Evolutionary conservation across 2,797 vertebrate species (phyloP).

Genomic region (Galaxias olidus): DNA sequence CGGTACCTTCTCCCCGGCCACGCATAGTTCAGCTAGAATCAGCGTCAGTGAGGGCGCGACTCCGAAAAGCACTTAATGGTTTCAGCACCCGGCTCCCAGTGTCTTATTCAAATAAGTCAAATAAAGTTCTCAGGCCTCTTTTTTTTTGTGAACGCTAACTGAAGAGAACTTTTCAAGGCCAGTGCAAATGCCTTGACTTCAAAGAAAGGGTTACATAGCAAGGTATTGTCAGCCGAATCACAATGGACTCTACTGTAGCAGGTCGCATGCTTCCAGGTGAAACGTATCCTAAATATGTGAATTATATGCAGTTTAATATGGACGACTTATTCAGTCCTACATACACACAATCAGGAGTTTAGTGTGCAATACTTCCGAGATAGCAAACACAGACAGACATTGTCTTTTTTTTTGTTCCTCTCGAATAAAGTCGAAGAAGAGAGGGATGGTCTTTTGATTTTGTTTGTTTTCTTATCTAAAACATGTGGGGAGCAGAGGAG

Average conservation of each 20-base stretch:
- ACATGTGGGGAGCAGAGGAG: slow-evolving; percentile 33
- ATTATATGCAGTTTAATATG: too few relatives aligned
- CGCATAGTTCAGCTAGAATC: slow-evolving; percentile 59
- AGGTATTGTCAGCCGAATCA: slow-evolving; percentile 40
- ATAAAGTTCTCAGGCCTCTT: slow-evolving; percentile 56
- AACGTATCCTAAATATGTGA: background rate
- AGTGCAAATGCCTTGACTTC: slow-evolving; percentile 23
- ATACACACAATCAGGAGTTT: background rate
- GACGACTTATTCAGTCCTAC: background rate
- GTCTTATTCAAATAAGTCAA: slow-evolving; percentile 63
- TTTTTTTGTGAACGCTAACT: slow-evolving; percentile 35
- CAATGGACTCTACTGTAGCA: slow-evolving; percentile 17
- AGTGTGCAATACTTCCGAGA: too few relatives aligned
- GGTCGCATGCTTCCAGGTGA: slow-evolving; percentile 27
- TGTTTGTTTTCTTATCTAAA: slow-evolving; percentile 40
- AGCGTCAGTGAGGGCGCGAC: slow-evolving; percentile 52
- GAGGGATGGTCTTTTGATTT: slow-evolving; percentile 13
- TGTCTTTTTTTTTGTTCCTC: slow-evolving; percentile 4
- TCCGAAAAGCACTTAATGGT: slow-evolving; percentile 61
- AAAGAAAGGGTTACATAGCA: slow-evolving; percentile 44
- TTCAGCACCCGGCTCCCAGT: slow-evolving; percentile 58
- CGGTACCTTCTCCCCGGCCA: slow-evolving; percentile 30
- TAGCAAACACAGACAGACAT: slow-evolving; percentile 15
- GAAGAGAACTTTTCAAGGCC: slow-evolving; percentile 29
- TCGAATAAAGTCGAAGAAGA: slow-evolving; percentile 11